Conservation (phyloP, 2,888 invertebrate genomes). For the Drosophila longiperda region DNA sequence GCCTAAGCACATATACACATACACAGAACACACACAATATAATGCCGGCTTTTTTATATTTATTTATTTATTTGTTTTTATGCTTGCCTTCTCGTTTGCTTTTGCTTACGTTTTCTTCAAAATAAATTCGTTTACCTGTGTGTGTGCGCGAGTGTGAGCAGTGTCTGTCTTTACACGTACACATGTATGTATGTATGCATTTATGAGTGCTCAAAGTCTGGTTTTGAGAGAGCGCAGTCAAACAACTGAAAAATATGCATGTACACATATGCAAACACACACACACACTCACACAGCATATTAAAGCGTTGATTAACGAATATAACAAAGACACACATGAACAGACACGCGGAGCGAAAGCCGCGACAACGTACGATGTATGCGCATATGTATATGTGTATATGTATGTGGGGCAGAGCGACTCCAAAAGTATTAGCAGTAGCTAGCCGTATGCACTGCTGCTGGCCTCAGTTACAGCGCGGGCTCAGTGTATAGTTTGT, state of each 20-base stretch:
- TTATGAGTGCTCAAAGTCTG: conserved; percentile 58
- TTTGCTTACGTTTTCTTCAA: conserved; percentile 38
- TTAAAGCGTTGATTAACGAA: conserved; percentile 79
- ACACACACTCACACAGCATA: conserved; percentile 68
- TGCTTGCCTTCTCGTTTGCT: conserved; percentile 38
- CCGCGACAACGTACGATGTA: conserved; percentile 55
- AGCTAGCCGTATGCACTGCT: conserved; percentile 45
- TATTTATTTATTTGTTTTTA: conserved; percentile 63
- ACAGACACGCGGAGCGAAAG: conserved; percentile 40
- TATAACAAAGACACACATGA: conserved; percentile 42
- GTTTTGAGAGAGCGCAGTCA: conserved; percentile 44
- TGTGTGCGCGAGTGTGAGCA: conserved; percentile 11
- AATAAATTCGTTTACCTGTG: conserved; percentile 17
- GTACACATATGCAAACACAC: conserved; percentile 36
- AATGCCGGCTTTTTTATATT: conserved; percentile 77
- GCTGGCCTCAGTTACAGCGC: conserved; percentile 1
- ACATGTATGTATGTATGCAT: conserved; percentile 21
- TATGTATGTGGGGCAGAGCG: conserved; percentile 52
- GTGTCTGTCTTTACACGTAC: conserved; percentile 12
- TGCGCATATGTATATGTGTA: not conserved
- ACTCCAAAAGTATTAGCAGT: conserved; percentile 32
- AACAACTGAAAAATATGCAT: conserved; percentile 23
- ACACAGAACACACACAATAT: conserved; percentile 49
- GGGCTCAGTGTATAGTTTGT: conserved; percentile 48
- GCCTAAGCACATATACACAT: conserved; percentile 7